Evolutionary conservation across 2,888 invertebrate species (phyloP).

Genomic region (Charanyca ferruginea): DNA sequence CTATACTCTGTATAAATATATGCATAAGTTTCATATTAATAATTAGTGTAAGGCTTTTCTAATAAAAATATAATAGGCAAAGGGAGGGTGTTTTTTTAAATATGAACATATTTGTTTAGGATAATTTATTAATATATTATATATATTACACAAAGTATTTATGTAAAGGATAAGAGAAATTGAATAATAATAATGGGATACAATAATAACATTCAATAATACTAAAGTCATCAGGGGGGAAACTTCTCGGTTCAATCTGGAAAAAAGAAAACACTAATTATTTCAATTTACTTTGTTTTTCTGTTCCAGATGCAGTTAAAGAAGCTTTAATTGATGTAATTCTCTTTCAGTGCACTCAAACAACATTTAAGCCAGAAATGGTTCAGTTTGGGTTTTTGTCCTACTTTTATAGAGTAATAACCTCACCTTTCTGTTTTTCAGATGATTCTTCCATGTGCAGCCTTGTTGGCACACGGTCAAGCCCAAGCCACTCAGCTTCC

Average conservation of each 20-base stretch:
- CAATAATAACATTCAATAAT: constrained; percentile 65
- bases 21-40: constrained; percentile 63
- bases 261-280: constrained; percentile 82
- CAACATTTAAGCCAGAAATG: constrained; percentile 64
- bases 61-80: constrained; percentile 81
- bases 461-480: constrained; percentile 93
- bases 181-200: constrained; percentile 71
- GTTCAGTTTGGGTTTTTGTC: constrained; percentile 87
- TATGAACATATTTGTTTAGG: constrained; percentile 69
- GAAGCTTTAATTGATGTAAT: constrained; percentile 84
- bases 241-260: constrained; percentile 83
- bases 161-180: constrained; percentile 71
- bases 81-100: constrained; percentile 82
- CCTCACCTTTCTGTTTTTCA: constrained; percentile 90
- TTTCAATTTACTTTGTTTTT: constrained; percentile 85
- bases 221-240: constrained; percentile 66
- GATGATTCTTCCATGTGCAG: constrained; percentile 90
- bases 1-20: constrained; percentile 49
- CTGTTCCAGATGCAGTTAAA: constrained; percentile 87
- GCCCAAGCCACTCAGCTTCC: constrained; percentile 92
- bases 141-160: constrained; percentile 66
- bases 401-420: constrained; percentile 77
- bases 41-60: constrained; percentile 72
- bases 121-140: constrained; percentile 72
- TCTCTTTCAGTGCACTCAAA: constrained; percentile 86